Evolutionary conservation across 2,113 vertebrate genomes (phyloP).

Genomic region (Misgurnus anguillicaudatus): DNA sequence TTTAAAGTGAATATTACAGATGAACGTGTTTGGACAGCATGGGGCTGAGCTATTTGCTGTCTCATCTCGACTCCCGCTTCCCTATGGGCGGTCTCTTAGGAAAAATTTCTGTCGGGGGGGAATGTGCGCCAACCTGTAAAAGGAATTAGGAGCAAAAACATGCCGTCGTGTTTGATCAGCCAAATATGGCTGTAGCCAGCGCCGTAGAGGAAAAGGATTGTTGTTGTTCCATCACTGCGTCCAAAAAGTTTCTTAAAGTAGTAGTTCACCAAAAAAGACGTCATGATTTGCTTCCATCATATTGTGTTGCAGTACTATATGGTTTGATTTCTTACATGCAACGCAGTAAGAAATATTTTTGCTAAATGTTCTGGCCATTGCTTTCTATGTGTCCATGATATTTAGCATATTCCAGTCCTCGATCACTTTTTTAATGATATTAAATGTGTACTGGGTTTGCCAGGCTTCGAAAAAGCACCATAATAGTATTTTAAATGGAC

Average conservation of each 20-base stretch:
- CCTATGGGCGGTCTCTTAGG: constrained; percentile 8
- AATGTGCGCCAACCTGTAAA: constrained; percentile 73
- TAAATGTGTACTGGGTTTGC: too few relatives aligned
- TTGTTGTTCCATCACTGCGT: constrained; percentile 9
- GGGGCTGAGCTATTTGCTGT: constrained; percentile 24
- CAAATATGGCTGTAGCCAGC: constrained; percentile 71
- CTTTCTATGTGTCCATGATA: too few relatives aligned
- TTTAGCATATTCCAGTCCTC: too few relatives aligned
- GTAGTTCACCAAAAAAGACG: neutral
- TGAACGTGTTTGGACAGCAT: constrained; percentile 52
- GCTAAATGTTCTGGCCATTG: too few relatives aligned
- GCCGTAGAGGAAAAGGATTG: constrained; percentile 5
- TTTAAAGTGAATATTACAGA: neutral
- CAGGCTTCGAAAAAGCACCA: too few relatives aligned
- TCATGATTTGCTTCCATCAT: too few relatives aligned
- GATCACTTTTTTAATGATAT: too few relatives aligned
- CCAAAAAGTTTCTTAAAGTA: constrained; percentile 13
- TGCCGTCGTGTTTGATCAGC: constrained; percentile 37
- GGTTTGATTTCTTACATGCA: too few relatives aligned
- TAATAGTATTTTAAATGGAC: too few relatives aligned
- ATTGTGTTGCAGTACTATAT: too few relatives aligned
- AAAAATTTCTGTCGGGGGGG: constrained; percentile 47
- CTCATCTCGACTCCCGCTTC: neutral
- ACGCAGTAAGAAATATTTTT: too few relatives aligned
- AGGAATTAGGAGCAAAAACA: constrained; percentile 65